A percentile compares a stretch with the other conserved stretches of the same genome.
phyloP scores from a whole-genome alignment of 1,140 invertebrate species.

The Penaeus indicus region DNA sequence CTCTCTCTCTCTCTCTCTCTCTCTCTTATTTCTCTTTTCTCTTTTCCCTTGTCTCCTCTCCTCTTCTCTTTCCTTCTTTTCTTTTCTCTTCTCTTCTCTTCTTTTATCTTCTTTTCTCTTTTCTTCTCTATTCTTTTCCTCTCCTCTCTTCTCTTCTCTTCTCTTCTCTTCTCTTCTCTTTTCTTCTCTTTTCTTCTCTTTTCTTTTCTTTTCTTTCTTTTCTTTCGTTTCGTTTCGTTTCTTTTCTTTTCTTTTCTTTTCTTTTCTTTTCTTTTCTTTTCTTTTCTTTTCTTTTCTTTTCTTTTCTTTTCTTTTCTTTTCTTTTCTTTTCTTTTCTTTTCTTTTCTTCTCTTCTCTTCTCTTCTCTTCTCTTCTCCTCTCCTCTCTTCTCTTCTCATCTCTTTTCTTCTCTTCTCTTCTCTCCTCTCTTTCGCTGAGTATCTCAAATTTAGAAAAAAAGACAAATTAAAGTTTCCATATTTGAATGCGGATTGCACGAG shows the following conservation, averaged over 20 bases:
- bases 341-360: neutral
- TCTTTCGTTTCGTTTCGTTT: neutral
- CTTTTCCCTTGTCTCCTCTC: neutral
- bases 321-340: neutral
- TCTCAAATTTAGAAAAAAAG: too few relatives aligned
- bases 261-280: neutral
- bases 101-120: conserved; percentile 26
- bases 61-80: neutral
- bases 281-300: neutral
- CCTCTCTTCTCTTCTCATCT: conserved; percentile 30
- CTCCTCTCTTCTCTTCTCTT: conserved; percentile 1
- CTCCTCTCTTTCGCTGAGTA: neutral
- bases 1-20: neutral
- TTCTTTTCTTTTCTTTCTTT: conserved; percentile 9
- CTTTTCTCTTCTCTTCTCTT: conserved; percentile 19
- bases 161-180: conserved; percentile 20
- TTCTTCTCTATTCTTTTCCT: conserved; percentile 30
- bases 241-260: neutral
- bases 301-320: neutral
- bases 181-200: conserved; percentile 33
- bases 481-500: too few relatives aligned
- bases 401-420: conserved; percentile 28
- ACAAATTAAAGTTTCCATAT: too few relatives aligned
- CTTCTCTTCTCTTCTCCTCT: conserved; percentile 13
- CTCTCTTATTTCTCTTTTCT: neutral